phyloP scores from a whole-genome alignment of 1,140 invertebrate species.

The Cardiocondyla obscurior region DNA sequence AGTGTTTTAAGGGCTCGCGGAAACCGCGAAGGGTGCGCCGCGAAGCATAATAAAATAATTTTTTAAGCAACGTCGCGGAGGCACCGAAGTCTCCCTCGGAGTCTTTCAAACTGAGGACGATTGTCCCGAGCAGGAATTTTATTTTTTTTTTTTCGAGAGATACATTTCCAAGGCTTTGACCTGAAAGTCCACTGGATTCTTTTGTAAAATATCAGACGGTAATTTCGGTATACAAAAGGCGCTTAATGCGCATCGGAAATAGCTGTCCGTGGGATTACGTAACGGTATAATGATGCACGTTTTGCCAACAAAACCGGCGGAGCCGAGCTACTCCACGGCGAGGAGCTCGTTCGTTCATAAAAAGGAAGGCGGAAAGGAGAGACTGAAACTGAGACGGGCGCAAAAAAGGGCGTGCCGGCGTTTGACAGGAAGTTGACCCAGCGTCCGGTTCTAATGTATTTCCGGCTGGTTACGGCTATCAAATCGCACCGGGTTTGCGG shows the following conservation, averaged over 20 bases:
- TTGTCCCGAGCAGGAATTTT: no score
- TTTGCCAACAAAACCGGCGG: conserved; percentile 29
- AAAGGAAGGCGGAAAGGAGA: conserved; percentile 34
- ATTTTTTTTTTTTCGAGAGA: no score
- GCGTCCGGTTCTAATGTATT: conserved; percentile 80
- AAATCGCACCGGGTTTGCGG: conserved; percentile 75
- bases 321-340: background rate
- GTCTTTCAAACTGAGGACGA: background rate
- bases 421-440: conserved; percentile 70
- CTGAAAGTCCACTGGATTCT: background rate
- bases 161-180: no score
- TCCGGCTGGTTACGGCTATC: conserved; percentile 78
- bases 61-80: no score
- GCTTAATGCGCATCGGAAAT: conserved; percentile 45
- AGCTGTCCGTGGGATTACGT: conserved; percentile 24
- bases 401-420: conserved; percentile 25
- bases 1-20: background rate
- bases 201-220: background rate
- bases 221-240: conserved; percentile 15
- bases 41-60: background rate
- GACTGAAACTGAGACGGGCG: conserved; percentile 14
- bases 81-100: no score
- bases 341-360: background rate
- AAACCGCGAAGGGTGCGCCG: background rate
- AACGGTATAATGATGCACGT: conserved; percentile 32